phyloP scores from a whole-genome alignment of 2,797 vertebrate species.

The Valencia hispanica region DNA sequence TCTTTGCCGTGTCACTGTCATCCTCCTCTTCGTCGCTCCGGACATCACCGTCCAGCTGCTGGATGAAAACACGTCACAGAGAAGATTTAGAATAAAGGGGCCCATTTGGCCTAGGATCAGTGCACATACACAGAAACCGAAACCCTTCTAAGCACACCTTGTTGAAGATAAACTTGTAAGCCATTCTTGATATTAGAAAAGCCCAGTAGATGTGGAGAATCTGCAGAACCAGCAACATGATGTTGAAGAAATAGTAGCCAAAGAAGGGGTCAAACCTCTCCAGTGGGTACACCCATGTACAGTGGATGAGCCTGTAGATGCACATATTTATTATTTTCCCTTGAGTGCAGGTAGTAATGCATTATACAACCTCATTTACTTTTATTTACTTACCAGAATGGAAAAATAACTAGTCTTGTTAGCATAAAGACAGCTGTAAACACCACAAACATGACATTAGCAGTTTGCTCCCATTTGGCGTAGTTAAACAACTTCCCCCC shows the following conservation, averaged over 20 bases:
- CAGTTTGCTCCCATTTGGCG: constrained; percentile 83
- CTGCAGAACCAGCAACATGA: constrained; percentile 83
- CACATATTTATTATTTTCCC: background rate
- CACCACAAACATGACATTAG: constrained; percentile 86
- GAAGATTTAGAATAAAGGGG: background rate
- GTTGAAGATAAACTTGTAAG: constrained; percentile 83
- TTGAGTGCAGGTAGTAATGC: background rate
- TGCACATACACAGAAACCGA: constrained; percentile 29
- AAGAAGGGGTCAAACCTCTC: constrained; percentile 83
- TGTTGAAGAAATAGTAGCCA: constrained; percentile 89
- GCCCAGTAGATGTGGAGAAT: constrained; percentile 91
- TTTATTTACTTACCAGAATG: constrained; percentile 87
- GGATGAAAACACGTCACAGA: constrained; percentile 16
- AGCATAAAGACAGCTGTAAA: constrained; percentile 85
- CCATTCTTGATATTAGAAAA: constrained; percentile 84
- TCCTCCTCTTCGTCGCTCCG: constrained; percentile 80
- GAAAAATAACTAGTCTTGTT: constrained; percentile 89
- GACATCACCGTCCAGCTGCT: constrained; percentile 78
- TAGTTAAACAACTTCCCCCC: constrained; percentile 94
- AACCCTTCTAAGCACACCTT: constrained; percentile 76
- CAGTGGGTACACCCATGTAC: constrained; percentile 84
- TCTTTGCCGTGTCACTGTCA: constrained; percentile 63
- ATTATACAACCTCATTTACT: background rate
- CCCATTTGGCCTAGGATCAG: background rate
- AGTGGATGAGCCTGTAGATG: constrained; percentile 87